A percentile compares a stretch with the other conserved stretches of the same genome.
Evolutionary conservation across 2,888 invertebrate genomes (phyloP).

Genomic region (Phasia obesa): DNA sequence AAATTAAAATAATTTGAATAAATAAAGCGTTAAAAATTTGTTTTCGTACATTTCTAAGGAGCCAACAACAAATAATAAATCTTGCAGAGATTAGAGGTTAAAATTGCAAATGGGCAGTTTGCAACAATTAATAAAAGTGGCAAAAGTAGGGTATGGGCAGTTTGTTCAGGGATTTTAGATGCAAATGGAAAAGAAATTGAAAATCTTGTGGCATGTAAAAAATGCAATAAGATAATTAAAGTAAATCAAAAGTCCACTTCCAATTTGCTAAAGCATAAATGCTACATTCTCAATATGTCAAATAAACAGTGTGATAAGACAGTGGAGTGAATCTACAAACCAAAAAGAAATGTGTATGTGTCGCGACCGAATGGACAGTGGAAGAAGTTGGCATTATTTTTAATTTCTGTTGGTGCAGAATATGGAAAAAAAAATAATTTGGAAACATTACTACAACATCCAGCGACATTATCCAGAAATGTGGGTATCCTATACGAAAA

Average conservation of each 20-base stretch:
- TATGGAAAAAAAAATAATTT: conserved; percentile 13
- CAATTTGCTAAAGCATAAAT: conserved; percentile 22
- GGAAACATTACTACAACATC: conserved; percentile 15
- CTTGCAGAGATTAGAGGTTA: neutral
- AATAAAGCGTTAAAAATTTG: too few species aligned
- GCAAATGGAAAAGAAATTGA: conserved; percentile 12
- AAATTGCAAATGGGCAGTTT: conserved; percentile 22
- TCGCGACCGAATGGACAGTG: conserved; percentile 40
- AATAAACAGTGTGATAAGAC: conserved; percentile 19
- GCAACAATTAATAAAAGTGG: conserved; percentile 1
- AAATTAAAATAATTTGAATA: too few species aligned
- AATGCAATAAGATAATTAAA: conserved; percentile 20
- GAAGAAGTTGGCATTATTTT: conserved; percentile 14
- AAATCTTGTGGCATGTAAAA: conserved; percentile 8
- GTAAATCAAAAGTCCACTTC: neutral
- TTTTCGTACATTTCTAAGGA: too few species aligned
- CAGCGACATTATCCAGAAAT: conserved; percentile 25
- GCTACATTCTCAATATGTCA: neutral
- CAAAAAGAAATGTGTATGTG: conserved; percentile 47
- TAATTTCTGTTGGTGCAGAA: conserved; percentile 19
- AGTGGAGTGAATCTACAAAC: neutral
- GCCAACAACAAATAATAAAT: too few species aligned
- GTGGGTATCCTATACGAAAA: conserved; percentile 8
- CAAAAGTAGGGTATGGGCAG: conserved; percentile 23
- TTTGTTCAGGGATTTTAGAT: conserved; percentile 15